phyloP scores from a whole-genome alignment of 2,888 invertebrate genomes.

The Lomographa bimaculata region DNA sequence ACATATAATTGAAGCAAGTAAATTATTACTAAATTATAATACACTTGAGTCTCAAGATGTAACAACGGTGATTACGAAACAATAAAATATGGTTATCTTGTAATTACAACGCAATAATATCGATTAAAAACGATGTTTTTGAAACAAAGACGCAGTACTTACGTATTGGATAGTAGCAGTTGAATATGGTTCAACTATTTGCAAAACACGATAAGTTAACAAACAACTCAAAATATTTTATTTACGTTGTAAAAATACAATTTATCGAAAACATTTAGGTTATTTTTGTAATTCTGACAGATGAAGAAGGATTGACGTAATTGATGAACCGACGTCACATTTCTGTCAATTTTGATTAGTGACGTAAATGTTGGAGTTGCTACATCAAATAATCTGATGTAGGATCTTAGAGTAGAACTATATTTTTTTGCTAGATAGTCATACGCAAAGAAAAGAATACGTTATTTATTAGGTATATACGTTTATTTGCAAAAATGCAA shows the following conservation, averaged over 20 bases:
- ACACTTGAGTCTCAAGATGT: too few species aligned
- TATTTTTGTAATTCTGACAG: constrained; percentile 25
- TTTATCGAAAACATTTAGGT: constrained; percentile 25
- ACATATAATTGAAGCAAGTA: too few species aligned
- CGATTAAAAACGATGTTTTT: not conserved
- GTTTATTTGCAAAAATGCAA: too few species aligned
- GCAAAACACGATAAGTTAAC: constrained; percentile 11
- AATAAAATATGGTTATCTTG: constrained; percentile 21
- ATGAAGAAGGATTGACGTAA: constrained; percentile 9
- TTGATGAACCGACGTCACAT: constrained; percentile 1
- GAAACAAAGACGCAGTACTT: constrained; percentile 8
- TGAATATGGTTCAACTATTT: constrained; percentile 1
- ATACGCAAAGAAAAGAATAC: too few species aligned
- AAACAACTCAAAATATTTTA: constrained; percentile 22
- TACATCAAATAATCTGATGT: too few species aligned
- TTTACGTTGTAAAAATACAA: constrained; percentile 17
- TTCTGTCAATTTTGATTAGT: too few species aligned
- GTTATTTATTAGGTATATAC: too few species aligned
- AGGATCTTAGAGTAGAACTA: too few species aligned
- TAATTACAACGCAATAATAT: not conserved
- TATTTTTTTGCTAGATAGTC: too few species aligned
- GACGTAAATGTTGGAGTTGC: constrained; percentile 1
- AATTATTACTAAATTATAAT: too few species aligned
- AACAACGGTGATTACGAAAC: constrained; percentile 28
- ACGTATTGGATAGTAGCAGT: constrained; percentile 18